Conservation (phyloP, 1,140 invertebrate genomes). For the Heterodera schachtii region DNA sequence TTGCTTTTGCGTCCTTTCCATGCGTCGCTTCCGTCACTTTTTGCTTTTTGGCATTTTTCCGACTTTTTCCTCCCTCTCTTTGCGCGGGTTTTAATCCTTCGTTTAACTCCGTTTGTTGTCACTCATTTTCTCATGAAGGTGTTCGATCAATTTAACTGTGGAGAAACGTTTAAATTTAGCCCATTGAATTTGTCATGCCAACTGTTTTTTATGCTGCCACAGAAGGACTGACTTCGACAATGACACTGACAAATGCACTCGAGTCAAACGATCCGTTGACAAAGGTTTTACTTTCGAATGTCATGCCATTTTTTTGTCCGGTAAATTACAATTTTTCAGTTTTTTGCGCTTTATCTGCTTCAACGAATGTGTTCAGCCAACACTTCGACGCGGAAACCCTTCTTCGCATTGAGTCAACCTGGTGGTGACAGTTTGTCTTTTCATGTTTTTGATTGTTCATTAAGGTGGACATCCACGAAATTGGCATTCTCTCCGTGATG, state of each 20-base stretch:
- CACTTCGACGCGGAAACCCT: constrained; percentile 2
- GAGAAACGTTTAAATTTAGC: not conserved
- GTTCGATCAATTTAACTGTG: not conserved
- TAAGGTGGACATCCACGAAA: constrained; percentile 28
- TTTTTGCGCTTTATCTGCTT: constrained; percentile 17
- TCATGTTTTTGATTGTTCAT: not conserved
- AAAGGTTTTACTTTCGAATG: not conserved
- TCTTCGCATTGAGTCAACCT: constrained; percentile 23
- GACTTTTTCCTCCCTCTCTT: not conserved
- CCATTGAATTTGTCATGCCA: constrained; percentile 6
- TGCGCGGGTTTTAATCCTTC: not conserved
- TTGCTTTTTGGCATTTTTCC: not conserved
- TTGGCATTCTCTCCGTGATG: constrained; percentile 25
- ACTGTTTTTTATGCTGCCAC: constrained; percentile 7
- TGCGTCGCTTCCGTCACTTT: not conserved
- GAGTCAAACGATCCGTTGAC: constrained; percentile 16
- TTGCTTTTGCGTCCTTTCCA: constrained; percentile 1
- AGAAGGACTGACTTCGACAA: not conserved
- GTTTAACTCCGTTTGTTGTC: not conserved
- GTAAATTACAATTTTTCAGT: constrained; percentile 1
- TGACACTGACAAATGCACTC: constrained; percentile 4
- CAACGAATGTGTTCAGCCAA: constrained; percentile 7
- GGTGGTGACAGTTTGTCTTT: not conserved
- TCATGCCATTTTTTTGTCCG: not conserved
- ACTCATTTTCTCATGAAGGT: constrained; percentile 2